Conservation (phyloP, 2,113 vertebrate genomes). For the Ibidorhyncha struthersii region DNA sequence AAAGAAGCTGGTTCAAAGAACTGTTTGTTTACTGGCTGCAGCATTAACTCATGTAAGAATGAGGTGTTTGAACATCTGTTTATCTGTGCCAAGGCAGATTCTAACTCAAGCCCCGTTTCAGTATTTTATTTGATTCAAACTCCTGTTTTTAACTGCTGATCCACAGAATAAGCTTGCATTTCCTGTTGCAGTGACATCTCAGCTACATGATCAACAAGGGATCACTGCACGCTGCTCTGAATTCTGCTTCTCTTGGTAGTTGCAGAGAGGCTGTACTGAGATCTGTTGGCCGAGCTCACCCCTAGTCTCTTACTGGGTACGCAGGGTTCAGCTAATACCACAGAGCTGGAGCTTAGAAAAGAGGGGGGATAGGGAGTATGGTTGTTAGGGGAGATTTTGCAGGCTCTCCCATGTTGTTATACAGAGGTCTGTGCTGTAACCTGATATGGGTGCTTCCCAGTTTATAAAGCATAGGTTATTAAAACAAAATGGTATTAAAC, state of each 20-base stretch:
- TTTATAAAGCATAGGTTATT: background rate
- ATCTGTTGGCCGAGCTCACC: accelerated
- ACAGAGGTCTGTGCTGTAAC: background rate
- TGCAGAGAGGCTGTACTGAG: background rate
- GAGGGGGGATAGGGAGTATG: background rate
- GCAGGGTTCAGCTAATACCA: background rate
- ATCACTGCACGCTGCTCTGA: background rate
- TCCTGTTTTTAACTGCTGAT: background rate
- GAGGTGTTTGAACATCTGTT: background rate
- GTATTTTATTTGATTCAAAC: background rate
- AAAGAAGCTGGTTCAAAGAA: background rate
- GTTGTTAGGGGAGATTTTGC: background rate
- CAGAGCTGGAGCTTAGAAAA: background rate
- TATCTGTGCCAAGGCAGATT: background rate
- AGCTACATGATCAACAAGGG: accelerated
- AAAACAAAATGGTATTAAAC: background rate
- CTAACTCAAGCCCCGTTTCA: background rate
- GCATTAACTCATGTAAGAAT: background rate
- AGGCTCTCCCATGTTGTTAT: background rate
- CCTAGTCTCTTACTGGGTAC: background rate
- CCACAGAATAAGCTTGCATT: background rate
- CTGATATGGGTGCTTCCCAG: background rate
- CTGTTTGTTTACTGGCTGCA: background rate
- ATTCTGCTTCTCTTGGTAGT: background rate
- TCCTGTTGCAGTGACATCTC: background rate